phyloP scores from a whole-genome alignment of 2,888 invertebrate species.

The Dioctria rufipes region DNA sequence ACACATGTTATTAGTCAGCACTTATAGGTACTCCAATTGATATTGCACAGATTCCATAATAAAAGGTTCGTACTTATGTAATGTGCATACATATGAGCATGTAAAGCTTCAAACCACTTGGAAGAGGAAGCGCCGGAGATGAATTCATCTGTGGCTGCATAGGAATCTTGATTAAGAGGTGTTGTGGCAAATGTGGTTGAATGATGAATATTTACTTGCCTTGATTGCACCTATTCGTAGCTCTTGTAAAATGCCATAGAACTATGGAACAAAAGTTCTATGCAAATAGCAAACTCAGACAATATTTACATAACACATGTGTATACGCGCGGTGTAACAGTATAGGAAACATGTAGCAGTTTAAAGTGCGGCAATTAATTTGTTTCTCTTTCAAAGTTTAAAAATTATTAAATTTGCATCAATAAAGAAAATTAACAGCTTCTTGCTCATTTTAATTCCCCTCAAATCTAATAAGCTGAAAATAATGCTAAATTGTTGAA shows the following conservation, averaged over 20 bases:
- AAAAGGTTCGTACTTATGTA: neutral
- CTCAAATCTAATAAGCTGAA: too few species aligned
- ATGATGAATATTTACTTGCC: slow-evolving; percentile 11
- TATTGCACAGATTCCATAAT: neutral
- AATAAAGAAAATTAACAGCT: too few species aligned
- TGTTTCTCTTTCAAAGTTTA: too few species aligned
- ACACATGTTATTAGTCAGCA: neutral
- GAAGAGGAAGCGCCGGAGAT: neutral
- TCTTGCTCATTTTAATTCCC: too few species aligned
- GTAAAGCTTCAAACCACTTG: neutral
- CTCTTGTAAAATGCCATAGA: slow-evolving; percentile 14
- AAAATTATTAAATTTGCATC: too few species aligned
- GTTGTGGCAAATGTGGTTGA: neutral
- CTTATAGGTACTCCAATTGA: slow-evolving; percentile 3
- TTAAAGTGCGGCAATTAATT: too few species aligned
- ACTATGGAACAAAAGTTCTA: neutral
- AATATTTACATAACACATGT: too few species aligned
- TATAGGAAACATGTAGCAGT: too few species aligned
- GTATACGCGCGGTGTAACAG: too few species aligned
- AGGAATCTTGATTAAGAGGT: slow-evolving; percentile 21
- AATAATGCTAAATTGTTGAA: too few species aligned
- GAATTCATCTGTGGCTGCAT: slow-evolving; percentile 6
- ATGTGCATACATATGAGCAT: too few species aligned
- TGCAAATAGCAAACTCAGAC: too few species aligned
- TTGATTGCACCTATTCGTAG: neutral